These are phyloP conservation scores for Dendrolimus kikuchii DNA, from an alignment of 1,140 invertebrate species.

Conservation along the genomic window DNA sequence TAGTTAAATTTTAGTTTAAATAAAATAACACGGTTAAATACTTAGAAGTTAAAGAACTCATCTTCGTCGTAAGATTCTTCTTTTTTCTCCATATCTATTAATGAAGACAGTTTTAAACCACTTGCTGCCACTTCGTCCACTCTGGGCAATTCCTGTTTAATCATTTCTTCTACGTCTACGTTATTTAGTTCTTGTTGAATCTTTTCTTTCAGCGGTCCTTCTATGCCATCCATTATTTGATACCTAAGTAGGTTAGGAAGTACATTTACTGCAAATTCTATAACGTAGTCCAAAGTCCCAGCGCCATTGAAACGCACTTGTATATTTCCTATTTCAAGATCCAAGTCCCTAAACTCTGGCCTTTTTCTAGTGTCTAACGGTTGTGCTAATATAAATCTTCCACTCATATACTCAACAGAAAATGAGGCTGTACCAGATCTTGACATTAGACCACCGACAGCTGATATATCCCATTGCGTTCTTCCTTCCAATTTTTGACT, in stretches of 20 bases:
- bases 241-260: slow-evolving; percentile 86
- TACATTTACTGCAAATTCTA: slow-evolving; percentile 85
- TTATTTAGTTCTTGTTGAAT: slow-evolving; percentile 80
- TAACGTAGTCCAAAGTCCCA: slow-evolving; percentile 84
- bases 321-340: slow-evolving; percentile 88
- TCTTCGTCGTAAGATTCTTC: slow-evolving; percentile 51
- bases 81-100: slow-evolving; percentile 24
- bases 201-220: slow-evolving; percentile 80
- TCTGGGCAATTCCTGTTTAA: slow-evolving; percentile 77
- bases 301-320: slow-evolving; percentile 83
- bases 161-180: slow-evolving; percentile 81
- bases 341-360: slow-evolving; percentile 79
- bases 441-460: slow-evolving; percentile 78
- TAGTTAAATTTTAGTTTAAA: background rate
- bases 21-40: background rate
- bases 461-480: slow-evolving; percentile 83
- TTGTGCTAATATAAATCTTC: slow-evolving; percentile 78
- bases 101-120: slow-evolving; percentile 59
- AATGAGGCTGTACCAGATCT: slow-evolving; percentile 82
- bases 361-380: slow-evolving; percentile 82
- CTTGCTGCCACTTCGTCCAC: slow-evolving; percentile 73
- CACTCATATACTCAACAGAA: slow-evolving; percentile 82
- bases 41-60: slow-evolving; percentile 64
- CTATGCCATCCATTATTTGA: slow-evolving; percentile 87
- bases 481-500: slow-evolving; percentile 84